Conservation (phyloP, 2,113 vertebrate genomes). For the Platichthys flesus region DNA sequence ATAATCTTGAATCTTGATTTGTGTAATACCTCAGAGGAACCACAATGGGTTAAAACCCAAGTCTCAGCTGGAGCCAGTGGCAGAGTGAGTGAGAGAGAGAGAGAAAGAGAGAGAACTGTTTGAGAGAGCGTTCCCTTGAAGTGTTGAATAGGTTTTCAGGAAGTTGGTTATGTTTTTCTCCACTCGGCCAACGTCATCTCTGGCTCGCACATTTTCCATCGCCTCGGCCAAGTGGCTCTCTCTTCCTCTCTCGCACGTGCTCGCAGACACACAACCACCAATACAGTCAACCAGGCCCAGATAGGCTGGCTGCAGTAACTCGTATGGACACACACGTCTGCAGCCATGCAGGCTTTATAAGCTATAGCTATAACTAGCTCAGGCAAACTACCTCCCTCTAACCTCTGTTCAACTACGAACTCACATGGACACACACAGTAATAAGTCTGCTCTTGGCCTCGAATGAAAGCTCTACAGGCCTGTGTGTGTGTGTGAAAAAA, state of each 20-base stretch:
- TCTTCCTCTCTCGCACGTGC: conserved; percentile 13
- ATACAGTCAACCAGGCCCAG: background rate
- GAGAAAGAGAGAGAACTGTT: background rate
- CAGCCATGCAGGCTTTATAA: conserved; percentile 11
- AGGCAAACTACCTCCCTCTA: background rate
- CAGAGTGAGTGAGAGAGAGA: background rate
- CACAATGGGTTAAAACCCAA: conserved; percentile 5
- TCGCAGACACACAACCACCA: conserved; percentile 6
- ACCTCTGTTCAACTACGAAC: background rate
- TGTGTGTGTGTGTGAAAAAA: conserved; percentile 1
- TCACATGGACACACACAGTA: background rate
- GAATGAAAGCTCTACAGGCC: background rate
- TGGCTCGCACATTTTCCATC: conserved; percentile 73
- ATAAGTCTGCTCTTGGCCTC: background rate
- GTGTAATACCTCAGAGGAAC: background rate
- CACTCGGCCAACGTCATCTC: conserved; percentile 65
- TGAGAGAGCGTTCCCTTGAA: conserved; percentile 41
- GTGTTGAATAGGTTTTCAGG: conserved; percentile 64
- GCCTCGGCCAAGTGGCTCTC: conserved; percentile 57
- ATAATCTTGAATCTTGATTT: background rate
- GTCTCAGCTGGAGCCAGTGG: background rate
- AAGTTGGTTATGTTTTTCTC: conserved; percentile 69
- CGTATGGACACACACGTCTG: conserved; percentile 6
- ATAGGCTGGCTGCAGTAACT: conserved; percentile 8
- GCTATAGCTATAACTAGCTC: background rate